phyloP scores from a whole-genome alignment of 2,113 vertebrate genomes.

The Corythaixoides concolor region DNA sequence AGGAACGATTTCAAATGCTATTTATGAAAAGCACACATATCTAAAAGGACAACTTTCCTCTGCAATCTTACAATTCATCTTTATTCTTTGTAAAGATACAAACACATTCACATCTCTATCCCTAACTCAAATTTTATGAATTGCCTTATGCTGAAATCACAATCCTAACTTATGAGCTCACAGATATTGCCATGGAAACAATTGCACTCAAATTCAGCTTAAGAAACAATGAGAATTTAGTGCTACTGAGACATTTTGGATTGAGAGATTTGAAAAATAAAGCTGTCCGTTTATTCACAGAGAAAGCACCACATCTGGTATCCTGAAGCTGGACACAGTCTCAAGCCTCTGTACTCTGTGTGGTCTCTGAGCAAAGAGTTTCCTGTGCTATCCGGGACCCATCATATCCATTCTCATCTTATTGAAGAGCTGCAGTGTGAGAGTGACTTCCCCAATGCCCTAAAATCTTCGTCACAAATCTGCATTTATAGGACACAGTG shows the following conservation, averaged over 20 bases:
- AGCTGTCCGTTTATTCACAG: not conserved
- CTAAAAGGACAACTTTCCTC: not conserved
- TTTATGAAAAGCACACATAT: not conserved
- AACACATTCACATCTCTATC: not conserved
- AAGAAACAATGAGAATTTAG: not conserved
- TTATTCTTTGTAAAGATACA: not conserved
- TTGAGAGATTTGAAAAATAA: not conserved
- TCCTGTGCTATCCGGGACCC: rapidly evolving
- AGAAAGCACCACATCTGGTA: not conserved
- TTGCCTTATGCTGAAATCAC: not conserved
- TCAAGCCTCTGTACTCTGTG: not conserved
- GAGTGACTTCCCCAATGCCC: not conserved
- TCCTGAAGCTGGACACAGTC: not conserved
- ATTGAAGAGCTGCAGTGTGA: not conserved
- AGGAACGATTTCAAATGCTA: not conserved
- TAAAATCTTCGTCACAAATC: not conserved
- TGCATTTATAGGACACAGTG: rapidly evolving
- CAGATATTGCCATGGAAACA: not conserved
- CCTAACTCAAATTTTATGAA: not conserved
- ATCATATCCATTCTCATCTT: not conserved
- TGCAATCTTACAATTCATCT: not conserved
- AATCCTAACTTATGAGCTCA: not conserved
- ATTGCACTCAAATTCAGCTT: not conserved
- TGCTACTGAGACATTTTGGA: not conserved
- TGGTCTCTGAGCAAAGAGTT: not conserved